Conservation (phyloP, 2,797 vertebrate species). For the Sciurus vulgaris region DNA sequence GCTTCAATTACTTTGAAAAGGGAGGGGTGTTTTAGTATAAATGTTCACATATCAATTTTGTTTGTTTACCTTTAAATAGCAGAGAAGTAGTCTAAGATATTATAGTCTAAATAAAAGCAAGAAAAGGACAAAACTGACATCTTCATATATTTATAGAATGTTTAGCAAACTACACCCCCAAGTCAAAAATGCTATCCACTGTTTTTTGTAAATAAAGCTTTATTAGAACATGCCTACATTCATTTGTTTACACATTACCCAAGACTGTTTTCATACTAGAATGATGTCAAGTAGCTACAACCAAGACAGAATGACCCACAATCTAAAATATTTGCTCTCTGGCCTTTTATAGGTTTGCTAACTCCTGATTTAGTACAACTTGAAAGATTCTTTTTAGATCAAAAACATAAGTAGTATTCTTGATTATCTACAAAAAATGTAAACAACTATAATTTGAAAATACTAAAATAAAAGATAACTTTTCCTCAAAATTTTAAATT, state of each 20-base stretch:
- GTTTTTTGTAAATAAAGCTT: not conserved
- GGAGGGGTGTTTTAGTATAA: not conserved
- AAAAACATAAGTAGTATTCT: not conserved
- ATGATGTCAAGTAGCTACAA: not conserved
- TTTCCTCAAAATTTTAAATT: conserved; percentile 42
- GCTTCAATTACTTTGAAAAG: conserved; percentile 41
- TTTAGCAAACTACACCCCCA: not conserved
- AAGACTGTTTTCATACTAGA: not conserved
- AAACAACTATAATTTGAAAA: conserved; percentile 9
- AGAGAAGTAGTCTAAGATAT: conserved; percentile 14
- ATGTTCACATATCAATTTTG: conserved; percentile 3
- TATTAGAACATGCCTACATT: not conserved
- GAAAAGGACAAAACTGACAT: not conserved
- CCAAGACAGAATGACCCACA: not conserved
- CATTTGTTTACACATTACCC: not conserved
- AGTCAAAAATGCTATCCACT: not conserved
- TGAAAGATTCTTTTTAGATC: not conserved
- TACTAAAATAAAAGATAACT: not conserved
- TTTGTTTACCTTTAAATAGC: not conserved
- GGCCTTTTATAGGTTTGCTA: not conserved
- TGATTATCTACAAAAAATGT: not conserved
- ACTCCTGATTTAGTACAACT: not conserved
- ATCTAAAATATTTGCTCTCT: not conserved
- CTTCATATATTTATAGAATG: not conserved
- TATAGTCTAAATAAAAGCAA: not conserved